phyloP scores from a whole-genome alignment of 2,888 invertebrate genomes.

The Zelleria hepariella region DNA sequence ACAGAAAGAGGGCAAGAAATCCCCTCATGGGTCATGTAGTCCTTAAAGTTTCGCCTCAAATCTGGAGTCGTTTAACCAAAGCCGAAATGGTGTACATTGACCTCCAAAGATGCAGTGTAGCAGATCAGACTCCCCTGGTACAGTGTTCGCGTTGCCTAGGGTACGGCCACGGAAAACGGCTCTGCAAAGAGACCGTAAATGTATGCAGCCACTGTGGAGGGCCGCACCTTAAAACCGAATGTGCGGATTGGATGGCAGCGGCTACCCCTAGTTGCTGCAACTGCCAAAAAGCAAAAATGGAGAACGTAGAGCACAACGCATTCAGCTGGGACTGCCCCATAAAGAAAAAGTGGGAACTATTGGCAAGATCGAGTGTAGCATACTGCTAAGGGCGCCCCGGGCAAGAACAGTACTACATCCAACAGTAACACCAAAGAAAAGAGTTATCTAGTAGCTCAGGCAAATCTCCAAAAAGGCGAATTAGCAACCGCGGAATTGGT shows the following conservation, averaged over 20 bases:
- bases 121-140: too few species aligned
- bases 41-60: too few species aligned
- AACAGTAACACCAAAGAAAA: too few species aligned
- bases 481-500: constrained; percentile 8
- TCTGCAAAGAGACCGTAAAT: not conserved
- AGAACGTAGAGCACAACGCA: not conserved
- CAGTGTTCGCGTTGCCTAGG: constrained; percentile 4
- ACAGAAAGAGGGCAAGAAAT: constrained; percentile 4
- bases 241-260: not conserved
- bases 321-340: constrained; percentile 1
- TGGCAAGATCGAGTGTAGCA: not conserved
- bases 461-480: constrained; percentile 8
- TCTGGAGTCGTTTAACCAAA: too few species aligned
- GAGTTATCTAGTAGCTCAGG: too few species aligned
- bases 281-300: not conserved
- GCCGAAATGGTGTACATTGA: too few species aligned
- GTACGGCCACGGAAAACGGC: constrained; percentile 1
- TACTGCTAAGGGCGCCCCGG: constrained; percentile 1
- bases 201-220: constrained; percentile 6
- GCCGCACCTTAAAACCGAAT: not conserved
- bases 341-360: not conserved
- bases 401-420: not conserved
- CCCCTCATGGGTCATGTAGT: constrained; percentile 3
- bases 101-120: too few species aligned
- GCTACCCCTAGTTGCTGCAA: not conserved